phyloP scores from a whole-genome alignment of 2,888 invertebrate species.

The Heliconius hortense region DNA sequence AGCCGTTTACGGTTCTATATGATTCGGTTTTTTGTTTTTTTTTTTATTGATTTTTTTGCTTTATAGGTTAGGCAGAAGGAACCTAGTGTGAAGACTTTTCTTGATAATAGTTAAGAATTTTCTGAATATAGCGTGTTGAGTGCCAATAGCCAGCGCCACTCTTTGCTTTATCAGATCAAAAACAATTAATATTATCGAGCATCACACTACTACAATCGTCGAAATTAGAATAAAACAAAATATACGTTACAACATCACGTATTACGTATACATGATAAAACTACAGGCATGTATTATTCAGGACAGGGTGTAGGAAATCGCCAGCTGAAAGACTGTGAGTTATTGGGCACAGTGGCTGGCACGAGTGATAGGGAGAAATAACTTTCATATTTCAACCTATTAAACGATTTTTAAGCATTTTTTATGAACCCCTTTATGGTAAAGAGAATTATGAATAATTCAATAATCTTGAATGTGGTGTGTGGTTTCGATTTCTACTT shows the following conservation, averaged over 20 bases:
- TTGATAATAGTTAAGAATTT: no score
- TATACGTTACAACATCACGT: conserved; percentile 44
- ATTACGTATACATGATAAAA: conserved; percentile 49
- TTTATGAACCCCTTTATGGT: neutral
- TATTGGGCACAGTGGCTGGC: conserved; percentile 39
- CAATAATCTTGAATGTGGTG: neutral
- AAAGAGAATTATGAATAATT: neutral
- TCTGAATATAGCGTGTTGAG: no score
- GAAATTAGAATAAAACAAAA: conserved; percentile 35
- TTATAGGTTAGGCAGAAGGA: no score
- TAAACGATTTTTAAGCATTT: conserved; percentile 9
- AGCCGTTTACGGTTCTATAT: neutral
- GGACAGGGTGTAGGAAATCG: conserved; percentile 47
- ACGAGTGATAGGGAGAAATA: conserved; percentile 33
- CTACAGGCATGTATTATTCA: conserved; percentile 49
- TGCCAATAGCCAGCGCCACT: no score
- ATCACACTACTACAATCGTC: neutral
- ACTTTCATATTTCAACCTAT: conserved; percentile 25
- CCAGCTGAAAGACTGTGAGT: conserved; percentile 39
- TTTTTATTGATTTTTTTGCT: neutral
- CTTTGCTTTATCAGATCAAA: neutral
- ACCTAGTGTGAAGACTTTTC: no score
- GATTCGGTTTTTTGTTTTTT: neutral
- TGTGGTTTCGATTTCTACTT: no score
- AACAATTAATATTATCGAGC: neutral